Conservation (phyloP, 2,888 invertebrate species). For the Cataglyphis livida region DNA sequence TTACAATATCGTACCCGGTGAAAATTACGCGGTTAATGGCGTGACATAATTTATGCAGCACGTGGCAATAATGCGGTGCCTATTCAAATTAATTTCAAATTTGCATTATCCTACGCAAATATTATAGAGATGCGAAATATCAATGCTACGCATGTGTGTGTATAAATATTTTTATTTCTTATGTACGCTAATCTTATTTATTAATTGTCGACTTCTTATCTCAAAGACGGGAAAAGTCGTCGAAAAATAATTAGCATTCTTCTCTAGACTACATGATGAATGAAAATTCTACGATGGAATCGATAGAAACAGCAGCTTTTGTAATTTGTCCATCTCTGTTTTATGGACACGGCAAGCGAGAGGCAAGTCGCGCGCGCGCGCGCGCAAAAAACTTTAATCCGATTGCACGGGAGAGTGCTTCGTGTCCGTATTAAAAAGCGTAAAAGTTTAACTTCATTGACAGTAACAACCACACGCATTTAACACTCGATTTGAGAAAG, state of each 20-base stretch:
- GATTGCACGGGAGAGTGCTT: constrained; percentile 64
- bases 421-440: constrained; percentile 61
- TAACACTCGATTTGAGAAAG: constrained; percentile 39
- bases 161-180: constrained; percentile 17
- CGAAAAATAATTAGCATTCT: neutral
- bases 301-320: constrained; percentile 1
- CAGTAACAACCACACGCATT: constrained; percentile 39
- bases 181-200: neutral
- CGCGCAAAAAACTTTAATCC: constrained; percentile 68
- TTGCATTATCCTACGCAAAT: constrained; percentile 43
- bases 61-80: constrained; percentile 54
- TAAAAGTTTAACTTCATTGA: constrained; percentile 62
- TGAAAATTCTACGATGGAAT: constrained; percentile 14
- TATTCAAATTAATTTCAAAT: constrained; percentile 53
- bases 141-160: neutral
- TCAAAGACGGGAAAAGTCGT: neutral
- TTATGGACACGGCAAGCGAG: constrained; percentile 14
- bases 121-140: constrained; percentile 38
- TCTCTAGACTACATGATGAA: neutral
- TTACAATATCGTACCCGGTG: constrained; percentile 45
- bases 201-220: neutral
- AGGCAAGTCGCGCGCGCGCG: constrained; percentile 23
- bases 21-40: constrained; percentile 54
- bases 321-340: constrained; percentile 26
- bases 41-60: constrained; percentile 55